Percentiles rank a stretch among this genome's conserved stretches.
Evolutionary conservation across 2,113 vertebrate species (phyloP).

Genomic region (Daubentonia madagascariensis): DNA sequence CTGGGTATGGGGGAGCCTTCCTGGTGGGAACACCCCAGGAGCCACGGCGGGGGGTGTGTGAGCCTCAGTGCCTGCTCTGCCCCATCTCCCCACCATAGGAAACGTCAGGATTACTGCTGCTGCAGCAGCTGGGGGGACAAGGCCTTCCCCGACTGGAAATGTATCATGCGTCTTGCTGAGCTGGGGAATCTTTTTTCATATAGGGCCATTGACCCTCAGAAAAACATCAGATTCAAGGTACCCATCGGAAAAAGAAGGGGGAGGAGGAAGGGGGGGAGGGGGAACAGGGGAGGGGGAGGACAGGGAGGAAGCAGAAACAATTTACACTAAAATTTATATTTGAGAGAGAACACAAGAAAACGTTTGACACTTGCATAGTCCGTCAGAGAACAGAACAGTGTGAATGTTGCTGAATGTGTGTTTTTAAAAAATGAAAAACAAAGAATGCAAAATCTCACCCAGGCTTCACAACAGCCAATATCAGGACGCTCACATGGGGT

Average conservation of each 20-base stretch:
- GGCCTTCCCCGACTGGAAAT: neutral
- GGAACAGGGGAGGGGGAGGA: accelerated
- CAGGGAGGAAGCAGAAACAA: neutral
- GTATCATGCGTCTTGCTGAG: neutral
- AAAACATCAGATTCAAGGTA: neutral
- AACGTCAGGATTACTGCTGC: accelerated
- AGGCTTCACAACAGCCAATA: neutral
- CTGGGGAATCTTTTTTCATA: neutral
- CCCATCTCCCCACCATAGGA: accelerated
- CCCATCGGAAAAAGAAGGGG: neutral
- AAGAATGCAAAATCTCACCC: neutral
- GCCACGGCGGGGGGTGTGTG: accelerated
- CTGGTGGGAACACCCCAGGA: no score
- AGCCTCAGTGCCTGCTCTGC: neutral
- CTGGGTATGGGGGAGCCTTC: accelerated
- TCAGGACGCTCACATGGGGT: neutral
- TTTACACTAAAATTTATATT: neutral
- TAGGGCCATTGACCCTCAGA: neutral
- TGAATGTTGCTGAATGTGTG: neutral
- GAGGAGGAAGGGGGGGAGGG: accelerated
- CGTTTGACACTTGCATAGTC: neutral
- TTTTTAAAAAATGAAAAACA: neutral
- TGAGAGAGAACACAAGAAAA: neutral
- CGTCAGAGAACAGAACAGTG: neutral
- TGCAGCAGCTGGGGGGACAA: accelerated